These are phyloP conservation scores for Drosophila fungiperda DNA, from an alignment of 2,888 invertebrate species.

Conservation along the genomic window DNA sequence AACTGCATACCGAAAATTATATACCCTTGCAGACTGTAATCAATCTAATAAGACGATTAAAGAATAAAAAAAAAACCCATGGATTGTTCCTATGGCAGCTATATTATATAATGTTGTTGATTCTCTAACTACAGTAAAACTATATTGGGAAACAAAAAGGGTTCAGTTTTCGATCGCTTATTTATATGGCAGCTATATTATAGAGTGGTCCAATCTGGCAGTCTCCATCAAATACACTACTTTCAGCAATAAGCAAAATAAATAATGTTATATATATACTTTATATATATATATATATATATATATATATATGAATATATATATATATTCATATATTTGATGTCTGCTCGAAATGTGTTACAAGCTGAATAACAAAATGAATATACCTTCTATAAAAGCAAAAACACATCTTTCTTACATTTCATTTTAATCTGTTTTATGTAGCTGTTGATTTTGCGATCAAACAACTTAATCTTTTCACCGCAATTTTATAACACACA, in stretches of 20 bases:
- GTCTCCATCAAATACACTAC: background rate
- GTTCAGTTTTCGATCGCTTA: background rate
- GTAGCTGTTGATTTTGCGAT: conserved; percentile 78
- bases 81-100: background rate
- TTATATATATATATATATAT: background rate
- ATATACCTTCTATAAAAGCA: background rate
- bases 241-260: no score
- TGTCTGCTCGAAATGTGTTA: background rate
- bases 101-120: background rate
- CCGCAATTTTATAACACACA: conserved; percentile 70
- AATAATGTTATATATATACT: no score
- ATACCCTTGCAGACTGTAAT: background rate
- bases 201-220: background rate
- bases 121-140: background rate
- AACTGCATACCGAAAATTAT: background rate
- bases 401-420: conserved; percentile 32
- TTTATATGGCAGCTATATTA: background rate
- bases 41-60: background rate
- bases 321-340: background rate
- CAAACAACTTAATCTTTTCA: conserved; percentile 76
- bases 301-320: background rate
- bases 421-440: conserved; percentile 77
- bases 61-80: background rate
- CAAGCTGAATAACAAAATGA: background rate
- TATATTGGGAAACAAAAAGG: background rate